A percentile compares a stretch with the other conserved stretches of the same genome.
Evolutionary conservation across 2,888 invertebrate genomes (phyloP).

Genomic region (Papilio elwesi): DNA sequence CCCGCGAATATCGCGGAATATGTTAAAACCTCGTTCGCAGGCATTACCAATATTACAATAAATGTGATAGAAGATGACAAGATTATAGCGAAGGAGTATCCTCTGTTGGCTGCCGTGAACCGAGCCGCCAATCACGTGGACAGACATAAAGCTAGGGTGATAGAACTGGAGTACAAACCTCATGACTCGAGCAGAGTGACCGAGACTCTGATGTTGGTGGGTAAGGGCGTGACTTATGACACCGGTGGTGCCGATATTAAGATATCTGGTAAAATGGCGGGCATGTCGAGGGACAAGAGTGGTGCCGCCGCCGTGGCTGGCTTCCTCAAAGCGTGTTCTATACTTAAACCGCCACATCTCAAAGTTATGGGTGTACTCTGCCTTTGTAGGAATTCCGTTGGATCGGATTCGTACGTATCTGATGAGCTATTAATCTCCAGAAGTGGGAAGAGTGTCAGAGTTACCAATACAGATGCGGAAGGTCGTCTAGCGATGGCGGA

Average conservation of each 20-base stretch:
- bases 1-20: conserved; percentile 91
- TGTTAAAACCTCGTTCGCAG: conserved; percentile 85
- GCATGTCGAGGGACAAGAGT: conserved; percentile 96
- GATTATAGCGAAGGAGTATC: conserved; percentile 89
- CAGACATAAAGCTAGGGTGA: conserved; percentile 86
- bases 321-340: conserved; percentile 90
- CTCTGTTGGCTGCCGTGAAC: conserved; percentile 89
- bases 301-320: conserved; percentile 96
- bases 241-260: conserved; percentile 93
- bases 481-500: conserved; percentile 96
- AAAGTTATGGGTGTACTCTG: conserved; percentile 91
- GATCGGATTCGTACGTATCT: conserved; percentile 91
- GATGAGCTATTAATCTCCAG: conserved; percentile 93
- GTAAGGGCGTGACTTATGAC: conserved; percentile 94
- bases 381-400: conserved; percentile 94
- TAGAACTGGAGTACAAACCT: conserved; percentile 87
- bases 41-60: conserved; percentile 85
- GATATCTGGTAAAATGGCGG: conserved; percentile 87
- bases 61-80: conserved; percentile 85
- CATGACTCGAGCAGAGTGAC: conserved; percentile 74
- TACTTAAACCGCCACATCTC: conserved; percentile 89
- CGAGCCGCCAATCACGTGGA: conserved; percentile 88
- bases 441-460: conserved; percentile 90
- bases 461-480: conserved; percentile 96
- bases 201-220: conserved; percentile 91